Evolutionary conservation across 1,140 invertebrate species (phyloP), one percentile per base, ranked within the genome.

Genomic region (Periplaneta americana): DNA sequence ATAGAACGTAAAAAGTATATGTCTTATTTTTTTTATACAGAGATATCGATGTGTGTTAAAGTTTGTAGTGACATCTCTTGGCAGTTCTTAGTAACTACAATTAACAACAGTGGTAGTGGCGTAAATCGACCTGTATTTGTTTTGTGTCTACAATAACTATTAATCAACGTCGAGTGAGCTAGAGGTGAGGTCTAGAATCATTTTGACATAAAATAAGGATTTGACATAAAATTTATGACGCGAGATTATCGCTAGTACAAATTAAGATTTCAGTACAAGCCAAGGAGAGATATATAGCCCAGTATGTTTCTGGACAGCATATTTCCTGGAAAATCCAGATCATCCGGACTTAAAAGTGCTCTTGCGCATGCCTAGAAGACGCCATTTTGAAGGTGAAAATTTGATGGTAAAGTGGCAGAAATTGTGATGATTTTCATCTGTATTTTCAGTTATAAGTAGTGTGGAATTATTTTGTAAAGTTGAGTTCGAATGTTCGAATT

Each of bases 341-440:
- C 35, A 39, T 78, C 36, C 2, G 36, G 76, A 78, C 35, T 22
- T 39, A 36, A 39, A 78, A 34, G 76, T 36, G 28, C 76, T 80
- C 48, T 80, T 82, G 81, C 81, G 81, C 81, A 82, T 82, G 81
- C 81, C 35, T 66, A 77, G 81, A 82, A 77, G 81, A 82, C 81
- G 81, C 81, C 81, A 82, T 82, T 74, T 82, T 82, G 81, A 77
- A 77, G 76, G 81, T 82, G 81, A 82, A 82, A 82, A 36, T 82
- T 79, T 82, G 75, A 82, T 82, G 76, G 81, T 82, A 78, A 82
- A 76, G 36, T 81, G 48, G 80, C 31, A 74, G 74, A 74, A 37
- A 37, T 39, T 39, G 80, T 74, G 66, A 75, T 18, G 36, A 81
- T 75, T 75, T n/a, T 81, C 6, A 32, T 76, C 18, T 31, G 13